Base-by-base conservation (phyloP, 2,888 invertebrate genomes). In the Acrobasis repandana region DNA sequence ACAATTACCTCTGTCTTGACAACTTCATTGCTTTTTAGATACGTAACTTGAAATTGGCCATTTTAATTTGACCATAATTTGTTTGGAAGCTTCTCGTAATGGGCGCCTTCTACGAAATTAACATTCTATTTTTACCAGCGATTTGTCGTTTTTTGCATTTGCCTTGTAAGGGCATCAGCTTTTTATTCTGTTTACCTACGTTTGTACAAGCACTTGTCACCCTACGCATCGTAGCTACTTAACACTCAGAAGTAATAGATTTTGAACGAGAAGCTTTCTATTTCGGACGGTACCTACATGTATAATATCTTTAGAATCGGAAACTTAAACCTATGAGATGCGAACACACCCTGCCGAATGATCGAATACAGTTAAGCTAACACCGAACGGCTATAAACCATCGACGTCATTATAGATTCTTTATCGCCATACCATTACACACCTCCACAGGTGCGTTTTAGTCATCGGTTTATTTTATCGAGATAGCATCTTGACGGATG, bases 401-500 rank as follows among this genome's bases (percentile, higher is more conserved):
- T 87, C 80, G 76, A 65, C 77, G 81, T 83, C 80, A 88, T 82
- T 78, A 79, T 70, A 69, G 74, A 71, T 79, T 73, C 80, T 72
- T 77, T 82, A 79, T 75, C 78, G 76, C 58, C 18, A 20, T 58
- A 78, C 76, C 64, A 65, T 63, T 67, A 67, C 62, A 65, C 65
- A 67, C 63, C 63, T 65, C 63, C 78, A 83, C 87, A 86, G 83
- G 81, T 83, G 86, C 82, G 82, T 83, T 85, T 80, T 78, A 83
- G 82, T 90, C 85, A 88, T 88, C 86, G 86, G 82, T 87, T 88
- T 86, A 83, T 84, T 85, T 80, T 80, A 80, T 77, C 73, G 70
- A 78, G 90, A 91, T 90, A 86, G 73, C 75, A 91, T 91, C 90
- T 90, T 88, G 88, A 90, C 81, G 83, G 85, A 86, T 84, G 86